Conservation (phyloP, 1,140 invertebrate species). For the Drosophila carrolli region DNA sequence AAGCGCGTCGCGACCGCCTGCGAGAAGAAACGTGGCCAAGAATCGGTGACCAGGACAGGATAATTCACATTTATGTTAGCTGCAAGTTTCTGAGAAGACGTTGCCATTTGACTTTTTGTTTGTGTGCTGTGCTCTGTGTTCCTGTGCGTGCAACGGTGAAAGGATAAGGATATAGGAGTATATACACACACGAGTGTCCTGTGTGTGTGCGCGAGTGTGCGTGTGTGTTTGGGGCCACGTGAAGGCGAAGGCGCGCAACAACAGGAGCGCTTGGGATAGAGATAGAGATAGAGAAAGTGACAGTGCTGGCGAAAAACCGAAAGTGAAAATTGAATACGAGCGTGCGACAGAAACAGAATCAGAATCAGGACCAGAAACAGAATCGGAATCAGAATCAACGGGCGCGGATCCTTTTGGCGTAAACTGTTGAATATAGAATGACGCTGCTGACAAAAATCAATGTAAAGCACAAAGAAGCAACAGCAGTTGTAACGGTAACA, state of each 20-base stretch:
- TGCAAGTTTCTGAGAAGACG: slow-evolving; percentile 9
- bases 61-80: slow-evolving; percentile 14
- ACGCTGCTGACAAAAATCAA: slow-evolving; percentile 81
- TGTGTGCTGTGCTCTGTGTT: slow-evolving; percentile 12
- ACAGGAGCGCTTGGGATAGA: slow-evolving; percentile 41
- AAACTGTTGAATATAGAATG: slow-evolving; percentile 82
- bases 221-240: slow-evolving; percentile 62
- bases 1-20: slow-evolving; percentile 33
- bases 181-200: slow-evolving; percentile 9
- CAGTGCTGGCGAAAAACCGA: slow-evolving; percentile 55
- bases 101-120: slow-evolving; percentile 37
- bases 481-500: slow-evolving; percentile 50
- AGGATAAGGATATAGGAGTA: slow-evolving; percentile 6
- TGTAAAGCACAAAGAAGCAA: slow-evolving; percentile 68
- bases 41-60: slow-evolving; percentile 2
- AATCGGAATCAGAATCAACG: slow-evolving; percentile 4
- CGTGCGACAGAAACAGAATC: neutral
- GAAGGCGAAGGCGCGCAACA: slow-evolving; percentile 76
- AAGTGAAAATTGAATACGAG: slow-evolving; percentile 56
- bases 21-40: slow-evolving; percentile 34
- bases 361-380: neutral
- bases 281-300: slow-evolving; percentile 33
- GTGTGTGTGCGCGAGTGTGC: slow-evolving; percentile 21
- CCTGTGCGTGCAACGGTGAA: slow-evolving; percentile 18
- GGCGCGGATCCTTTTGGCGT: slow-evolving; percentile 38